A percentile compares a stretch with the other conserved stretches of the same genome.
These are phyloP conservation scores for Brachionus rotundiformis DNA, from an alignment of 1,140 invertebrate species.

Conservation along the genomic window DNA sequence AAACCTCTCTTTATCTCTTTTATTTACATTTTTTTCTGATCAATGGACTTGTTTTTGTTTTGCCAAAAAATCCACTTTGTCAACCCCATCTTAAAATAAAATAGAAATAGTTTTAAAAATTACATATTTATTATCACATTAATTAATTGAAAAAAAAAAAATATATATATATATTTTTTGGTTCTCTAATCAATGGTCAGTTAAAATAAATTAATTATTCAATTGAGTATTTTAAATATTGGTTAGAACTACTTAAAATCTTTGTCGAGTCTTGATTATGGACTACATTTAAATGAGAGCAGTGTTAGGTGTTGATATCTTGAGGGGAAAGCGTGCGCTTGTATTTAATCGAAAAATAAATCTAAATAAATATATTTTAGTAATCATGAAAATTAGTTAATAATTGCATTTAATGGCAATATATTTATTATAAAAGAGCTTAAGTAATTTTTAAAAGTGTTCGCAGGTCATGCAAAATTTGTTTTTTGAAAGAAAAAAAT, in stretches of 20 bases:
- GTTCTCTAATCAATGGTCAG: too few relatives aligned
- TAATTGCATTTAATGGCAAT: constrained; percentile 7
- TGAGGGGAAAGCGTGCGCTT: neutral
- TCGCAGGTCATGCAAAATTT: neutral
- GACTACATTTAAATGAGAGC: neutral
- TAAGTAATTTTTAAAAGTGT: neutral
- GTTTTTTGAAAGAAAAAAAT: neutral
- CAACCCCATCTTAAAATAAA: too few relatives aligned
- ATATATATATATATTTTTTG: too few relatives aligned
- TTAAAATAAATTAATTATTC: neutral
- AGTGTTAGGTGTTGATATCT: neutral
- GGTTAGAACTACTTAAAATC: neutral
- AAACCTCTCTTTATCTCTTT: too few relatives aligned
- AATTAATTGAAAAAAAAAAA: too few relatives aligned
- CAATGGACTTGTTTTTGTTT: too few relatives aligned
- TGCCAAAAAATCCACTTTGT: too few relatives aligned
- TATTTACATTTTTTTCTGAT: too few relatives aligned
- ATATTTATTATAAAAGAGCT: neutral
- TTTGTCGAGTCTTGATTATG: neutral
- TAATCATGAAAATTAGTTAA: constrained; percentile 21
- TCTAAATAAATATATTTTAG: constrained; percentile 10
- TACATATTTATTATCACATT: too few relatives aligned
- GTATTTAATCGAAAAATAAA: neutral
- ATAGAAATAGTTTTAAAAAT: too few relatives aligned
- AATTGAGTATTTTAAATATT: neutral